phyloP scores from a whole-genome alignment of 2,797 vertebrate species.

The Thamnophis elegans region DNA sequence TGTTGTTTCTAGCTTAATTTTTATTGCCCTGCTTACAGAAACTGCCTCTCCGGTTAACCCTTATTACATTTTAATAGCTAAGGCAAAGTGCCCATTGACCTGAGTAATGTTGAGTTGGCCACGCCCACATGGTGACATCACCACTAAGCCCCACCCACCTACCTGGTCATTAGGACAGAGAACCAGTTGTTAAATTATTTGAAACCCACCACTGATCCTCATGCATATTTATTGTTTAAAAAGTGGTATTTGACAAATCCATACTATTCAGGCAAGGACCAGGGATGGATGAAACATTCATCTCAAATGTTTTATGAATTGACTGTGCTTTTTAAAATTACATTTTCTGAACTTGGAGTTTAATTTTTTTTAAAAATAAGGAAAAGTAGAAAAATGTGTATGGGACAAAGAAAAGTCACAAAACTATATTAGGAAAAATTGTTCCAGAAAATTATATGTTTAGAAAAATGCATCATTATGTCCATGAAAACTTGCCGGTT shows the following conservation, averaged over 20 bases:
- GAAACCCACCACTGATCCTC: too few relatives aligned
- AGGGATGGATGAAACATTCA: neutral
- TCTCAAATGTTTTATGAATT: neutral
- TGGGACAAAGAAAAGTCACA: neutral
- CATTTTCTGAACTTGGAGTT: neutral
- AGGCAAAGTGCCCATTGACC: too few relatives aligned
- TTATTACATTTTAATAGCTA: too few relatives aligned
- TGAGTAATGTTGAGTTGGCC: too few relatives aligned
- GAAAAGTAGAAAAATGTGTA: neutral
- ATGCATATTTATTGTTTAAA: neutral
- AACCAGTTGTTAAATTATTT: too few relatives aligned
- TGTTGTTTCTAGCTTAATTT: too few relatives aligned
- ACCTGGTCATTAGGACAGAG: too few relatives aligned
- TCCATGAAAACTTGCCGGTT: neutral
- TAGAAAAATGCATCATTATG: neutral
- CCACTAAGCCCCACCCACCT: too few relatives aligned
- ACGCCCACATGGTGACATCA: too few relatives aligned
- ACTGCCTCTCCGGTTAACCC: too few relatives aligned
- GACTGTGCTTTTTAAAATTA: neutral
- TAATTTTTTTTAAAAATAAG: neutral
- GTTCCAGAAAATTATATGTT: neutral
- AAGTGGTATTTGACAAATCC: neutral
- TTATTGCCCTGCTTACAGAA: too few relatives aligned
- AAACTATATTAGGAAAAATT: neutral
- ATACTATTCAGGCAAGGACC: neutral